Evolutionary conservation across 2,888 invertebrate species (phyloP), one percentile per base, ranked within the genome.

Genomic region (Epinotia demarniana): DNA sequence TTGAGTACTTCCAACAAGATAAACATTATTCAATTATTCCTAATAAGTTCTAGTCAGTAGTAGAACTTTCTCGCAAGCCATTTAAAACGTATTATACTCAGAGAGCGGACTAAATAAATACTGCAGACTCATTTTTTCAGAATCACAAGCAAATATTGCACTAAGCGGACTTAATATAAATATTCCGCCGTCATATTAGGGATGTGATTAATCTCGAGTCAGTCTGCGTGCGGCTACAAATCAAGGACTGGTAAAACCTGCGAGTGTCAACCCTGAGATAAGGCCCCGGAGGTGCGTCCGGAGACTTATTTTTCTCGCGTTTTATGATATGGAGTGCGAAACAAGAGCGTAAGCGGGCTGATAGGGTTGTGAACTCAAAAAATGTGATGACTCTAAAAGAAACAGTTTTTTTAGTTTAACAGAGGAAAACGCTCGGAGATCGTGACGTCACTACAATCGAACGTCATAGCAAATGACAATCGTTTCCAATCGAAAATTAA

Each of bases 181-280:
- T 76, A 76, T 69, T 68, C 57, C 49, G 13, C 18, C 57, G 76
- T 76, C 68, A 8, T 64, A 73, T 69, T 73, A 73, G 68, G 68
- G 67, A 49, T 73, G 60, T 73, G 73, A 76, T 76, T 64, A 64
- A 76, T 70, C 43, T 19, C 19, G 49, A 60, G 64, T 64, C 68
- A 70, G 69, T 77, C 76, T 75, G 57, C 72, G 61, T 71, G 81
- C 76, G 76, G 83, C 82, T 79, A 89, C 90, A 90, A 90, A 91
- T 91, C 89, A 90, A 85, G 85, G 79, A 33, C 82, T 80, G 79
- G 79, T 77, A 80, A 79, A 81, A 80, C 83, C 80, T 82, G 81
- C 79, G 81, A 81, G 82, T 83, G 88, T 86, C 87, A 86, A 79
- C 84, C 85, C 84, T 82, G 80, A 88, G 89, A 90, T 89, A 90